Conservation (phyloP, 2,888 invertebrate species). For the Nomada fucata region DNA sequence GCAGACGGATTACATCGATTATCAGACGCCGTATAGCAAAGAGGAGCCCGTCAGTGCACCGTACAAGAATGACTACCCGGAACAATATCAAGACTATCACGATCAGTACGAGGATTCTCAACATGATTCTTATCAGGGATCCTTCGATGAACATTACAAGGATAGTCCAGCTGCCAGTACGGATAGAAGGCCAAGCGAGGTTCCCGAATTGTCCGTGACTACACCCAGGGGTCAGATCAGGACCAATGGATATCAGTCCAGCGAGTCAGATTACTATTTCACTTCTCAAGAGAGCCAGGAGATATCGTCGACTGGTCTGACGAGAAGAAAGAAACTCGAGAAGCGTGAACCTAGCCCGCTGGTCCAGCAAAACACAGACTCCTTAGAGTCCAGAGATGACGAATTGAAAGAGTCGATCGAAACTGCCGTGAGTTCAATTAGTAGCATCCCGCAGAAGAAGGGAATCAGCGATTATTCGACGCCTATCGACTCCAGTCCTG, state of each 20-base stretch:
- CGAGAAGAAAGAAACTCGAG: conserved; percentile 78
- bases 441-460: conserved; percentile 80
- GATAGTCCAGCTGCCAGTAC: conserved; percentile 64
- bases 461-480: conserved; percentile 79
- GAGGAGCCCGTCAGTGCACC: conserved; percentile 66
- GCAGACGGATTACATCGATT: conserved; percentile 73
- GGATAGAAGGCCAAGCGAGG: conserved; percentile 76
- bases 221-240: conserved; percentile 79
- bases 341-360: conserved; percentile 81
- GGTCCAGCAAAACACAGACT: conserved; percentile 85
- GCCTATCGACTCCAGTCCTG: conserved; percentile 74
- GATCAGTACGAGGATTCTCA: conserved; percentile 75
- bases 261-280: conserved; percentile 78
- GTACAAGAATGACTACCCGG: conserved; percentile 74
- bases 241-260: conserved; percentile 79
- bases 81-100: conserved; percentile 73
- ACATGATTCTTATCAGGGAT: conserved; percentile 76
- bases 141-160: conserved; percentile 77
- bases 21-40: conserved; percentile 77
- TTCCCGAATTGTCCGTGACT: conserved; percentile 80
- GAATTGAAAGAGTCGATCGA: conserved; percentile 86
- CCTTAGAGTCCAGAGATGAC: conserved; percentile 86
- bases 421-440: conserved; percentile 84
- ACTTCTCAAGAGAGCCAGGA: conserved; percentile 76
- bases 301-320: conserved; percentile 70